A percentile compares a stretch with the other conserved stretches of the same genome.
These are phyloP conservation scores for Erebia aethiops DNA, from an alignment of 2,888 invertebrate genomes.

Conservation along the genomic window DNA sequence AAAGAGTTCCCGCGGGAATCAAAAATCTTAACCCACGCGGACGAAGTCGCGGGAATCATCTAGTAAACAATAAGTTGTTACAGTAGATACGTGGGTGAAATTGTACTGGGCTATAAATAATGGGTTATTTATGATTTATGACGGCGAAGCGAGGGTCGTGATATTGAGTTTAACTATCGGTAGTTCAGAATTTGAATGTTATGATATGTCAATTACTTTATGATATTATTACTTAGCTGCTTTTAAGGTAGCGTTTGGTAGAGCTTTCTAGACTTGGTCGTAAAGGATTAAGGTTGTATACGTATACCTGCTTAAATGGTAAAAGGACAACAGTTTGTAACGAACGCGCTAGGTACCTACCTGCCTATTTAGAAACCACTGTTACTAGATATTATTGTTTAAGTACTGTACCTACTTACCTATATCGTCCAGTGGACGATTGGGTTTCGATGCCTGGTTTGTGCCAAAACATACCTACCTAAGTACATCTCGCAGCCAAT, in stretches of 20 bases:
- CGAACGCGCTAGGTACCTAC: not conserved
- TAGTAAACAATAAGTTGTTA: constrained; percentile 64
- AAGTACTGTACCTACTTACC: no score
- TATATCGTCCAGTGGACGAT: no score
- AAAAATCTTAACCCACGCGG: no score
- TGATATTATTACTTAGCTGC: constrained; percentile 22
- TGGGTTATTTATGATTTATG: constrained; percentile 77
- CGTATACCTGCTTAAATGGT: not conserved
- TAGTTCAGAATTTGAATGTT: constrained; percentile 39
- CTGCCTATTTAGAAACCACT: not conserved
- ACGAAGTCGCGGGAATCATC: no score
- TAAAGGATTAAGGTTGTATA: constrained; percentile 14
- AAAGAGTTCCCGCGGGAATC: no score
- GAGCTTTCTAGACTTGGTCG: constrained; percentile 15
- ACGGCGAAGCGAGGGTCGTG: constrained; percentile 30
- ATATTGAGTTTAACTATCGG: constrained; percentile 37
- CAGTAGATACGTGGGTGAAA: constrained; percentile 62
- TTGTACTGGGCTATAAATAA: constrained; percentile 79
- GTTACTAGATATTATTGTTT: no score
- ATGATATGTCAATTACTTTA: constrained; percentile 34
- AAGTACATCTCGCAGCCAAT: no score
- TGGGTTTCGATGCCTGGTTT: no score
- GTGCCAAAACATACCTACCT: no score
- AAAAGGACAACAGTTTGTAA: no score
- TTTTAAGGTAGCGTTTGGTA: constrained; percentile 14